Evolutionary conservation across 2,113 vertebrate species (phyloP), one percentile per base, ranked within the genome.

Genomic region (Guaruba guarouba): DNA sequence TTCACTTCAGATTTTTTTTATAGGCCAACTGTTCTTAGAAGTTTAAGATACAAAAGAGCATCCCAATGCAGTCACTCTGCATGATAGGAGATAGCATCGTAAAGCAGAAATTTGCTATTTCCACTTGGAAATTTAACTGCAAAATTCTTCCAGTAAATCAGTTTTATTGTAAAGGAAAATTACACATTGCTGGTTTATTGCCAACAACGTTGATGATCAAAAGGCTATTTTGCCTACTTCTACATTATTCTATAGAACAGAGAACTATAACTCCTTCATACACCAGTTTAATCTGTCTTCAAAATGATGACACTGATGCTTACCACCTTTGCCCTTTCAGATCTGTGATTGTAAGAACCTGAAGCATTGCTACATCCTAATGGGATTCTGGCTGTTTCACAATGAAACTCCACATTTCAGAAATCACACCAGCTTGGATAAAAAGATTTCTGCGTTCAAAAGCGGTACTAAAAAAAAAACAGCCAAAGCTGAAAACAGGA

Each of bases 71-170:
- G 48, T 55, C 46, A 57, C 35, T 57, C 44, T 76, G 35, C 63
- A 31, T 66, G 49, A 57, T 9, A 92, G 55, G 73, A 90, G 44
- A 70, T 12, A 73, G 20, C 20, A 82, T 18, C 2, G 0, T 31
- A 82, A 85, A 27, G 11, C 29, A 88, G 63, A 91, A 82, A 76
- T 66, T 41, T 61, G 19, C 10, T 85, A 17, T 68, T 95, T 92
- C 39, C 48, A 63, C 33, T 54, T 51, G 55, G 64, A 93, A 93
- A 77, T 90, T 13, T 80, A 77, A 77, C 57, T 51, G 41, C 46
- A 82, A 90, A 90, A 71, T 61, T 90, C 54, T 77, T 90, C 33
- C 57, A 91, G 31, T 96, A 94, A 81, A 88, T 67, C 73, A 78
- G 18, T 74, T 91, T 62, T 74, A 92, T 92, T 69, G 57, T 46